Evolutionary conservation across 2,113 vertebrate species (phyloP).

Genomic region (Ranitomeya imitator): DNA sequence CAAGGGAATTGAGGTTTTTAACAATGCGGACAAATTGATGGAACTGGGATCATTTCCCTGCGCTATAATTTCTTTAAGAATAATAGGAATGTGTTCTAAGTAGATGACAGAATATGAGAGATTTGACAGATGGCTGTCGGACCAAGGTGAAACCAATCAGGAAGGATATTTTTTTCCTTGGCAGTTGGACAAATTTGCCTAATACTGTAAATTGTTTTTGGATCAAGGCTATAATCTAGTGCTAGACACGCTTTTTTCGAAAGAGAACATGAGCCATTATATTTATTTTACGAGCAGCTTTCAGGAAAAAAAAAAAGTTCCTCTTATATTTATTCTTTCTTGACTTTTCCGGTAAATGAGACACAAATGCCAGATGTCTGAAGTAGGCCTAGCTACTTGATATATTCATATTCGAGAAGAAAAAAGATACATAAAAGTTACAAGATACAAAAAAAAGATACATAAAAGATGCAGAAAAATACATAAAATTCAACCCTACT

Average conservation of each 20-base stretch:
- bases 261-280: background rate
- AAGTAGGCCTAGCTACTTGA: background rate
- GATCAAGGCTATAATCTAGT: slow-evolving; percentile 31
- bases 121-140: slow-evolving; percentile 57
- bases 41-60: slow-evolving; percentile 51
- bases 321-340: slow-evolving; percentile 13
- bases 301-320: slow-evolving; percentile 6
- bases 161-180: slow-evolving; percentile 46
- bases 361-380: slow-evolving; percentile 30
- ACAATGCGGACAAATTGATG: slow-evolving; percentile 57
- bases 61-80: slow-evolving; percentile 55
- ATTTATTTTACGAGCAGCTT: slow-evolving; percentile 29
- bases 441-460: background rate
- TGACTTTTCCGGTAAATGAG: slow-evolving; percentile 4
- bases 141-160: slow-evolving; percentile 58
- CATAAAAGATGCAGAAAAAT: background rate
- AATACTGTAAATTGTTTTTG: slow-evolving; percentile 54
- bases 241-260: slow-evolving; percentile 42
- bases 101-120: slow-evolving; percentile 51
- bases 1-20: slow-evolving; percentile 58
- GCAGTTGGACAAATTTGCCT: slow-evolving; percentile 51
- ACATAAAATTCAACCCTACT: background rate
- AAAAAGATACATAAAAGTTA: too few species aligned
- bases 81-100: slow-evolving; percentile 51
- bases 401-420: background rate